Evolutionary conservation across 2,797 vertebrate genomes (phyloP), one percentile per base, ranked within the genome.

Genomic region (Epinephelus malabaricus): DNA sequence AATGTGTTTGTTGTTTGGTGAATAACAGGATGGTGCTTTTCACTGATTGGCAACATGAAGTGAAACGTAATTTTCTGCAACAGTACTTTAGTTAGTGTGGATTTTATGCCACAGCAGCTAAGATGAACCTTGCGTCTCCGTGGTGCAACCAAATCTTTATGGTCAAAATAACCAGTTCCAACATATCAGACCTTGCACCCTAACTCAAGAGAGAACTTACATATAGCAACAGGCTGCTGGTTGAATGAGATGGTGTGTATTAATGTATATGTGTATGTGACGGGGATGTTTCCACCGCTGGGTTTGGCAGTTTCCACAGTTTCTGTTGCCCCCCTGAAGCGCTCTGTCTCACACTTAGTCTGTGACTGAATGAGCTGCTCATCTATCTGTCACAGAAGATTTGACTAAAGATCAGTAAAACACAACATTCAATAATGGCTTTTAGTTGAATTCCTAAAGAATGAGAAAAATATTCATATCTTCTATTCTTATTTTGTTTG

Each of bases 311-410:
- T 38, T 55, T 56, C 50, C 59, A 40, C 53, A 5, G 30, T 17
- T 63, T 4, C 66, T 45, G 14, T 12, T 40, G 38, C 15, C 19
- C 9, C 4, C 51, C 46, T 23, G 51, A 46, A 50, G 68, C 11
- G 5, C 18, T 61, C 64, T 8, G 13, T 40, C 21, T 50, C 9
- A 2, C 30, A 40, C 54, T 55, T 14, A 18, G 43, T 65, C 53
- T 38, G 12, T 23, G 10, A 50, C 58, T 45, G 34, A 62, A 66
- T n/a, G 5, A 15, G 64, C 47, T 15, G 40, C 25, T 1, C 34
- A 34, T 34, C 34, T 58, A 25, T 69, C 74, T 63, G 50, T 21
- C n/a, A 51, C 30, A 51, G 60, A 59, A n/a, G 8, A 11, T 60
- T 60, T 23, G n/a, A 0, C 27, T 40, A 9, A 23, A 8, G 25